Evolutionary conservation across 2,113 vertebrate species (phyloP), one percentile per base, ranked within the genome.

Genomic region (Hippopotamus amphibius): DNA sequence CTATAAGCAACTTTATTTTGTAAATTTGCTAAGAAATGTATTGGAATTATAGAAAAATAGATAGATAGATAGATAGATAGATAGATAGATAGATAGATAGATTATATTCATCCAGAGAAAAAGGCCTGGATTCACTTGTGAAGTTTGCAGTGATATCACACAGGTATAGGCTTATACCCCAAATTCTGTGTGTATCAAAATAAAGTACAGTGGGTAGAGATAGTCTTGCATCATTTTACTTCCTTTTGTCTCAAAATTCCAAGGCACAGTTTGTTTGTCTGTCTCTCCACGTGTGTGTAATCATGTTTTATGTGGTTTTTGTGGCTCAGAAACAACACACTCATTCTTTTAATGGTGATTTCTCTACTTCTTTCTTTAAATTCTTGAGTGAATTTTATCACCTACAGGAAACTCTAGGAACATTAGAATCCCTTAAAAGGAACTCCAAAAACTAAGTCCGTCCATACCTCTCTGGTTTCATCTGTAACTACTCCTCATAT

Each of bases 121-220:
- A 43, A 48, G 6, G 2, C 7, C 16, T 63, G 6, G 3, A 33
- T 65, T 74, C 50, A n/a, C 43, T 74, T 89, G 16, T 76, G 7
- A 92, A 86, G 46, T 69, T 37, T 50, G 21, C 26, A 88, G 48
- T 24, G 66, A 66, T 72, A 61, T 50, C 16, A 76, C 33, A 28
- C 2, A 4, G 19, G 1, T 30, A 11, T 22, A 21, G 1, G 0
- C 11, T 19, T 88, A 9, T 55, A 24, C 7, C 6, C 77, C 24
- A 69, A 90, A 79, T 17, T 77, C 24, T 7, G 1, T 48, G 7
- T 33, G 4, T 21, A 68, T 48, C n/a, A 59, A 95, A 96, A 71
- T 59, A 72, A 59, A 74, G 30, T 26, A 66, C 7, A 57, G 2
- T 48, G 4, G 12, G 2, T 57, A 69, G 1, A 48, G 59, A 48